Conservation (phyloP, 2,888 invertebrate genomes). For the Chrysomela aeneicollis region DNA sequence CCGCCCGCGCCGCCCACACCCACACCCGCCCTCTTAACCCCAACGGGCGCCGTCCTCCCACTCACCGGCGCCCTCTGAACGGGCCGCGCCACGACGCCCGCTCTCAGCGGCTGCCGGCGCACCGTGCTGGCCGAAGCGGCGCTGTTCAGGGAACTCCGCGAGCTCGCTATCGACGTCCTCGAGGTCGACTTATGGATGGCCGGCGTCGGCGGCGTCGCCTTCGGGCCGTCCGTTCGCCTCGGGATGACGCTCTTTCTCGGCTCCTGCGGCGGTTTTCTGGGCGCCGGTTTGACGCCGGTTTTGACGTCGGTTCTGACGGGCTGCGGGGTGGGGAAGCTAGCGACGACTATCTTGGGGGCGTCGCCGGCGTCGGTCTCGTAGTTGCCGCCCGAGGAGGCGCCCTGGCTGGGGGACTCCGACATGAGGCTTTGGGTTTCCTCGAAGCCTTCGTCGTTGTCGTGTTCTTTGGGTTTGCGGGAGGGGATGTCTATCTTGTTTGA, state of each 20-base stretch:
- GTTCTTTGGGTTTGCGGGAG: constrained; percentile 63
- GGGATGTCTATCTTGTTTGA: constrained; percentile 54
- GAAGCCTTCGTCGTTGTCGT: constrained; percentile 89
- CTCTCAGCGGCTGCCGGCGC: constrained; percentile 68
- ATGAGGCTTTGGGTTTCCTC: constrained; percentile 90
- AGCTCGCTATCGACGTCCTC: constrained; percentile 80
- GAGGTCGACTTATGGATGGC: constrained; percentile 78
- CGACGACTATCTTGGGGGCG: constrained; percentile 53
- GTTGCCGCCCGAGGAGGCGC: constrained; percentile 76
- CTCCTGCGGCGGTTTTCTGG: constrained; percentile 49
- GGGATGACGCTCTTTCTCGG: constrained; percentile 55
- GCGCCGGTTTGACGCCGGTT: constrained; percentile 47
- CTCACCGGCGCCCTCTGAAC: constrained; percentile 44
- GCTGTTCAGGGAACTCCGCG: constrained; percentile 84
- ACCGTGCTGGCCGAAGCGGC: constrained; percentile 82
- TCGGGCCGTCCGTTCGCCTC: constrained; percentile 57
- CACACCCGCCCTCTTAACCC: constrained; percentile 30
- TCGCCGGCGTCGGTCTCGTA: constrained; percentile 63
- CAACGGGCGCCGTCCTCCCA: constrained; percentile 13
- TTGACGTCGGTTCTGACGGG: constrained; percentile 58
- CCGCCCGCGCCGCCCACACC: constrained; percentile 48
- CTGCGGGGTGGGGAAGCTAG: constrained; percentile 48
- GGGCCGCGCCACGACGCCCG: constrained; percentile 43
- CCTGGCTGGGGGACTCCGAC: constrained; percentile 86
- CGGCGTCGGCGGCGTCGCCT: constrained; percentile 53